phyloP scores from a whole-genome alignment of 2,888 invertebrate species.

The Xestoiulus laeticollis region DNA sequence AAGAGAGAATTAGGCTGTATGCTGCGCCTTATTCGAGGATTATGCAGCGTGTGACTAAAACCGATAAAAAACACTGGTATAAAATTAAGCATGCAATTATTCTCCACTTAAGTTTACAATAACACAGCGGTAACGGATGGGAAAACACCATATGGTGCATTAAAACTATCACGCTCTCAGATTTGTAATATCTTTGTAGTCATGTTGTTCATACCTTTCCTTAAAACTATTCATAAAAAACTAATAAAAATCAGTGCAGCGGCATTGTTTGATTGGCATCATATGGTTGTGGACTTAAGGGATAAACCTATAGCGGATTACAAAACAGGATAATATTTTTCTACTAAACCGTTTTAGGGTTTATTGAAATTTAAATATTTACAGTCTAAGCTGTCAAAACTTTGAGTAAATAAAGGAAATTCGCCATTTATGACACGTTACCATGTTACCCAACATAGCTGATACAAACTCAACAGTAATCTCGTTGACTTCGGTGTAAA shows the following conservation, averaged over 20 bases:
- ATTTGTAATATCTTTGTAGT: neutral
- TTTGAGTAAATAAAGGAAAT: neutral
- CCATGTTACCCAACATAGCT: too few species aligned
- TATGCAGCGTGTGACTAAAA: constrained; percentile 2
- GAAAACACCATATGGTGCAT: neutral
- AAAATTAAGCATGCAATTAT: constrained; percentile 10
- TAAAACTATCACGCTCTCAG: neutral
- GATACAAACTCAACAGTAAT: too few species aligned
- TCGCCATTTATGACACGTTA: too few species aligned
- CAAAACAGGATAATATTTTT: too few species aligned
- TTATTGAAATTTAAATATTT: neutral
- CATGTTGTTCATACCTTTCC: neutral
- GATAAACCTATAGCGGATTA: too few species aligned
- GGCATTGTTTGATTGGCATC: neutral
- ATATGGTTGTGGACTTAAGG: neutral
- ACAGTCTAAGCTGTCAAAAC: neutral
- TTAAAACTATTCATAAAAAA: neutral
- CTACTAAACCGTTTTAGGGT: too few species aligned
- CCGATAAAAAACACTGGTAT: neutral
- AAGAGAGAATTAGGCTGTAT: neutral
- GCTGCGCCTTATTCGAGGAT: neutral
- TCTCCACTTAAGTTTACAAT: constrained; percentile 26
- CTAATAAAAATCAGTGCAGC: neutral
- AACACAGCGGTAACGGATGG: neutral
- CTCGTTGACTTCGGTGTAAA: too few species aligned